Evolutionary conservation across 2,888 invertebrate species (phyloP).

Genomic region (Exephanes ischioxanthus): DNA sequence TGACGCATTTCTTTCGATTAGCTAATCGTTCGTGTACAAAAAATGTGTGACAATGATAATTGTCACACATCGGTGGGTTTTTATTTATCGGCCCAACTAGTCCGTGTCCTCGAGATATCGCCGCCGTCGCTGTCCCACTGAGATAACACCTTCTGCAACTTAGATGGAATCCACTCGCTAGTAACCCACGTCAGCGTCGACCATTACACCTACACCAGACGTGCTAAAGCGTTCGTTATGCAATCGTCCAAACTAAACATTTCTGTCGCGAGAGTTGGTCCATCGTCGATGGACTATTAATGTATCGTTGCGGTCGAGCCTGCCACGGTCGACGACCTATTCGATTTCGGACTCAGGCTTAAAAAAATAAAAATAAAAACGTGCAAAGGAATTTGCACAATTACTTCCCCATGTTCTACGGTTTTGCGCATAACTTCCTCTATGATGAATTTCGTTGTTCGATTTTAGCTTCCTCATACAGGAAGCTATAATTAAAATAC

Average conservation of each 20-base stretch:
- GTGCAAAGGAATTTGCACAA: too few relatives aligned
- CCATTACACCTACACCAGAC: not conserved
- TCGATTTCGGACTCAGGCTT: not conserved
- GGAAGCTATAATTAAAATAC: too few relatives aligned
- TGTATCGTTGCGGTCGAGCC: not conserved
- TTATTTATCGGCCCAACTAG: not conserved
- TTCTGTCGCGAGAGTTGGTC: not conserved
- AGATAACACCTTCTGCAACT: slow-evolving; percentile 2
- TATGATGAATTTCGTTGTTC: too few relatives aligned
- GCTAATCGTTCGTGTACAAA: not conserved
- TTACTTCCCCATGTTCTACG: too few relatives aligned
- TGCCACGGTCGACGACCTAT: slow-evolving; percentile 17
- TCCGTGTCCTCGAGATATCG: slow-evolving; percentile 12
- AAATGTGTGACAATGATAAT: not conserved
- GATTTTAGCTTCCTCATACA: too few relatives aligned
- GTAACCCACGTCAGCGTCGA: not conserved
- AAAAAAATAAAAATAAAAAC: not conserved
- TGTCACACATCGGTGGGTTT: not conserved
- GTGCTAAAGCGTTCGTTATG: not conserved
- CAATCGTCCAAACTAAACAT: not conserved
- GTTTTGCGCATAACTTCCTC: too few relatives aligned
- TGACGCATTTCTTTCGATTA: not conserved
- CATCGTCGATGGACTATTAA: slow-evolving; percentile 2
- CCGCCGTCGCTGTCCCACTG: not conserved
- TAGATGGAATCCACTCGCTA: not conserved